phyloP scores from a whole-genome alignment of 2,888 invertebrate genomes.

The Ectemnius lituratus region DNA sequence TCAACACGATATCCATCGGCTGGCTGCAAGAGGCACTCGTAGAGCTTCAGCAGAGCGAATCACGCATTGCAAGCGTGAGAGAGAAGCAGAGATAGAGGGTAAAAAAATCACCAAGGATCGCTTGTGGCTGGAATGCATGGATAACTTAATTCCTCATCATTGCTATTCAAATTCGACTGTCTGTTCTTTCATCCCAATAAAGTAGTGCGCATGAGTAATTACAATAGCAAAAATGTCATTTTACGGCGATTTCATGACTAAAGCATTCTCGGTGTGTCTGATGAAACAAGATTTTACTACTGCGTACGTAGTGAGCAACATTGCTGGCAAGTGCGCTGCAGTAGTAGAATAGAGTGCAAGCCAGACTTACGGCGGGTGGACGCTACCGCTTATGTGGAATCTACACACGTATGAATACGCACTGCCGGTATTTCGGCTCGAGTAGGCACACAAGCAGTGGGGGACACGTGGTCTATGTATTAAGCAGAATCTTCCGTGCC shows the following conservation, averaged over 20 bases:
- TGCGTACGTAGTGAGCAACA: not conserved
- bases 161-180: too few species aligned
- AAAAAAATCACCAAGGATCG: too few species aligned
- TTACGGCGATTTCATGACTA: not conserved
- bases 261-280: not conserved
- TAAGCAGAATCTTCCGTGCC: too few species aligned
- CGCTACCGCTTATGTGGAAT: not conserved
- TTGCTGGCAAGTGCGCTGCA: conserved; percentile 9
- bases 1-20: too few species aligned
- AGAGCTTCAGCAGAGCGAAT: too few species aligned
- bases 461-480: not conserved
- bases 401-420: not conserved
- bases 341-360: conserved; percentile 27
- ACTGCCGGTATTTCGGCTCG: not conserved
- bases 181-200: too few species aligned
- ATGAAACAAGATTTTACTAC: conserved; percentile 14
- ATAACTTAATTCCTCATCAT: too few species aligned
- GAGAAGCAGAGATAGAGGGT: too few species aligned
- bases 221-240: not conserved
- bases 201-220: too few species aligned
- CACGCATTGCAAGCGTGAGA: too few species aligned
- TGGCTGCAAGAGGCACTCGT: too few species aligned
- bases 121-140: too few species aligned
- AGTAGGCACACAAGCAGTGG: not conserved
- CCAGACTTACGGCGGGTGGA: conserved; percentile 13